Percentiles rank a stretch among this genome's conserved stretches.
These are phyloP conservation scores for Reinhardtius hippoglossoides DNA, from an alignment of 2,113 vertebrate genomes.

Conservation along the genomic window DNA sequence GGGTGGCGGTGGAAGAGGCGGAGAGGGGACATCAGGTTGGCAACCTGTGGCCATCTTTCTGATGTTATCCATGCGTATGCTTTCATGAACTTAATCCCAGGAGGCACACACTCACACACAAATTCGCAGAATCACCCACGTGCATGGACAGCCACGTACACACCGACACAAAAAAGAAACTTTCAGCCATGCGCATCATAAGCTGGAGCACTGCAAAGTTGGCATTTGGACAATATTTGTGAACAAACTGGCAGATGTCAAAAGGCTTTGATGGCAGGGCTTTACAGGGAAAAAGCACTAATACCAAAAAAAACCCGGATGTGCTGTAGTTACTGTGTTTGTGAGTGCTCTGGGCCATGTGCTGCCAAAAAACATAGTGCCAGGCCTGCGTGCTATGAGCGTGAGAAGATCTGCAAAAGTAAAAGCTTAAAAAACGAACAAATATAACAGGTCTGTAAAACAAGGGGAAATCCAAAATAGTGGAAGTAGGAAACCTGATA, in stretches of 20 bases:
- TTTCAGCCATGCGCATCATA: constrained; percentile 58
- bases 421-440: constrained; percentile 1
- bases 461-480: too few relatives aligned
- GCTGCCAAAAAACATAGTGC: constrained; percentile 67
- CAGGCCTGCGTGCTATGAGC: constrained; percentile 27
- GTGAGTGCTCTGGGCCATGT: constrained; percentile 68
- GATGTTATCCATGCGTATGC: constrained; percentile 68
- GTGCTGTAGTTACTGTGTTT: constrained; percentile 75
- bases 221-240: constrained; percentile 77
- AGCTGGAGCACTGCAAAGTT: constrained; percentile 64
- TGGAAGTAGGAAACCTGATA: not conserved
- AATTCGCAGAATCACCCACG: not conserved
- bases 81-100: constrained; percentile 69
- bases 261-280: constrained; percentile 77
- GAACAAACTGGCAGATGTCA: constrained; percentile 81
- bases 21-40: constrained; percentile 67
- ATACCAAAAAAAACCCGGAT: constrained; percentile 60
- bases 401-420: constrained; percentile 38
- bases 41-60: constrained; percentile 75
- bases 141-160: constrained; percentile 32
- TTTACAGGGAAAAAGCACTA: constrained; percentile 68
- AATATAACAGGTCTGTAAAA: not conserved
- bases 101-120: constrained; percentile 27
- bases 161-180: constrained; percentile 63
- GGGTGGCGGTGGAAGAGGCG: constrained; percentile 20